These are phyloP conservation scores for Saturnia pavonia DNA, from an alignment of 2,888 invertebrate species.

Conservation along the genomic window DNA sequence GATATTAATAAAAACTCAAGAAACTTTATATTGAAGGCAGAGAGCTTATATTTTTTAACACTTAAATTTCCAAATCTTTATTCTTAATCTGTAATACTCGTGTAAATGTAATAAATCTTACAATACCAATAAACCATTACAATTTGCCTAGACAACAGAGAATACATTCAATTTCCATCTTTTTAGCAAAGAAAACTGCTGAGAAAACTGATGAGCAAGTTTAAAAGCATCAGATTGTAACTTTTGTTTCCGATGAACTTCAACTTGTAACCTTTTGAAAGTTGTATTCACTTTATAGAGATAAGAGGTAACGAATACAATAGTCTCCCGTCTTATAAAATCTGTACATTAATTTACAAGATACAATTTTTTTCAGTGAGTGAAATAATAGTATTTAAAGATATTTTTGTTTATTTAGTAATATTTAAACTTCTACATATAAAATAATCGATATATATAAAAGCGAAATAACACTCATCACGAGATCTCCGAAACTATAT, in stretches of 20 bases:
- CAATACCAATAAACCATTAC: not conserved
- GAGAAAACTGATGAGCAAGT: not conserved
- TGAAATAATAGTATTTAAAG: too few species aligned
- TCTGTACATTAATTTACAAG: too few species aligned
- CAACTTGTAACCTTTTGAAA: slow-evolving; percentile 2
- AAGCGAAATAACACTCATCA: too few species aligned
- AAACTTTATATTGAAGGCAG: too few species aligned
- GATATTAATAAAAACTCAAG: too few species aligned
- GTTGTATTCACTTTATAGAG: not conserved
- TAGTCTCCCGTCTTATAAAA: not conserved
- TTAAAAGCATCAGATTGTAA: not conserved
- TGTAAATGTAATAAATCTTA: not conserved
- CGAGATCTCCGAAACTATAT: too few species aligned
- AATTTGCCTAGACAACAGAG: not conserved
- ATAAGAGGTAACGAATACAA: not conserved
- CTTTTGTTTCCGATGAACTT: not conserved
- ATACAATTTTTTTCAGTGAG: too few species aligned
- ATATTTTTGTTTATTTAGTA: too few species aligned
- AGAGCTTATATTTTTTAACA: too few species aligned
- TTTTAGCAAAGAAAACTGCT: too few species aligned
- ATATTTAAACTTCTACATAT: too few species aligned
- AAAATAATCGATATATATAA: too few species aligned
- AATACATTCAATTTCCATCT: not conserved
- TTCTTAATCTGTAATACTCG: not conserved
- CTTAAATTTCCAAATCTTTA: not conserved